Evolutionary conservation across 2,113 vertebrate species (phyloP).

Genomic region (Lophius piscatorius): DNA sequence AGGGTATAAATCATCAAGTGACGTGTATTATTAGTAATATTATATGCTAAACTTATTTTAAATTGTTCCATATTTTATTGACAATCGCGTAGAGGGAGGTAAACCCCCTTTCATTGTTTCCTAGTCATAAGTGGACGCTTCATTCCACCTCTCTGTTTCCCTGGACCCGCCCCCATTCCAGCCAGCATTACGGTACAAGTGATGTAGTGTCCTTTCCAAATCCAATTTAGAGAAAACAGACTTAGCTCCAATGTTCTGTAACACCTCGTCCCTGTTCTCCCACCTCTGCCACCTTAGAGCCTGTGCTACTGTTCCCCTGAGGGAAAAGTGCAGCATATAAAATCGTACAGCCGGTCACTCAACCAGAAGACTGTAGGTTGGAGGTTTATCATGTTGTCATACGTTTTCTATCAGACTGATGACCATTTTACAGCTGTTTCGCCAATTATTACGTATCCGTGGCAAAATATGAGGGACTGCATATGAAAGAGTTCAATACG

Average conservation of each 20-base stretch:
- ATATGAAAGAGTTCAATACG: conserved; percentile 54
- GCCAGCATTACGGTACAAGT: conserved; percentile 39
- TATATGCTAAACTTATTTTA: too few relatives aligned
- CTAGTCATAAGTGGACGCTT: conserved; percentile 42
- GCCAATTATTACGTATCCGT: conserved; percentile 59
- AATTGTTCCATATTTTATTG: too few relatives aligned
- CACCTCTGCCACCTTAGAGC: conserved; percentile 27
- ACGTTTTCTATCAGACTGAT: conserved; percentile 61
- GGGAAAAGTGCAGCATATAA: conserved; percentile 36
- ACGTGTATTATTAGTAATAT: too few relatives aligned
- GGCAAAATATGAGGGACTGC: conserved; percentile 48
- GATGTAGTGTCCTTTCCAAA: conserved; percentile 45
- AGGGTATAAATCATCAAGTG: too few relatives aligned
- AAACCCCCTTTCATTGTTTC: too few relatives aligned
- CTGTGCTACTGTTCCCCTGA: not conserved
- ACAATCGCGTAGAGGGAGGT: too few relatives aligned
- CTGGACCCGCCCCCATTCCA: conserved; percentile 12
- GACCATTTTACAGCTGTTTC: conserved; percentile 68
- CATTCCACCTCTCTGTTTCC: conserved; percentile 16
- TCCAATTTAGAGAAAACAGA: conserved; percentile 39
- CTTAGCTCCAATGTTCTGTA: conserved; percentile 23
- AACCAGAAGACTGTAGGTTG: conserved; percentile 40
- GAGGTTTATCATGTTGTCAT: conserved; percentile 35
- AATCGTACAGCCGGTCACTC: conserved; percentile 27
- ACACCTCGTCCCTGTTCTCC: conserved; percentile 39